Base-by-base conservation (phyloP, 2,113 vertebrate species). In the Ploceus nigricollis region DNA sequence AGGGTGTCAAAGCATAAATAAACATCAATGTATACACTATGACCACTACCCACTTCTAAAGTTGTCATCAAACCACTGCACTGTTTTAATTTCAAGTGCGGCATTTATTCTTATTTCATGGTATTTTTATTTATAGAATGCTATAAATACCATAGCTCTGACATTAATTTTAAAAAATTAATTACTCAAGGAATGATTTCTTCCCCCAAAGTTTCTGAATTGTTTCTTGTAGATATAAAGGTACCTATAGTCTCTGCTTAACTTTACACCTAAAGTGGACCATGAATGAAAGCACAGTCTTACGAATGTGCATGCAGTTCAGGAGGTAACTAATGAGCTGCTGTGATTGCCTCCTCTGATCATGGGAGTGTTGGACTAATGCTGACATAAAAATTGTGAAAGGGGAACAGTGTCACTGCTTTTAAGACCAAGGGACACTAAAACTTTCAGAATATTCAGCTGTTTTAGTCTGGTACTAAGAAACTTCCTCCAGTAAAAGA, bases 11-110 rank as follows among this genome's bases (percentile, higher is more conserved):
- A 93, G 42, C 60, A 85, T 90, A 96, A 97, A 96, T 94, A 97
- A 95, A 88, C 86, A 92, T 87, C 66, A 94, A 82, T 72, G 50
- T 58, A 87, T 70, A 65, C 88, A 88, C 90, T 94, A 87, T 95
- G 76, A 94, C 86, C 48, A 53, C 68, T 97, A 85, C 93, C 94
- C 90, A 96, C 94, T 98, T 98, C 90, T 94, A 79, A 98, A 96
- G 71, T 50, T 96, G 86, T 94, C 95, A 92, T 80, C 69, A 96
- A 95, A 96, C 86, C 92, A 70, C 87, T 96, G 87, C 37, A 72
- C 79, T 96, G 65, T 96, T 94, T 94, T 56, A 80, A 73, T 96
- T 96, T 94, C 89, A 95, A 92, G 47, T 81, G 68, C 30, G 80
- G 37, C 76, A 53, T 94, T 96, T 97, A 96, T 97, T 97, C 96